Evolutionary conservation across 64 coral and sea anemone species (phyloP).

Genomic region (Stichodactyla helianthus): DNA sequence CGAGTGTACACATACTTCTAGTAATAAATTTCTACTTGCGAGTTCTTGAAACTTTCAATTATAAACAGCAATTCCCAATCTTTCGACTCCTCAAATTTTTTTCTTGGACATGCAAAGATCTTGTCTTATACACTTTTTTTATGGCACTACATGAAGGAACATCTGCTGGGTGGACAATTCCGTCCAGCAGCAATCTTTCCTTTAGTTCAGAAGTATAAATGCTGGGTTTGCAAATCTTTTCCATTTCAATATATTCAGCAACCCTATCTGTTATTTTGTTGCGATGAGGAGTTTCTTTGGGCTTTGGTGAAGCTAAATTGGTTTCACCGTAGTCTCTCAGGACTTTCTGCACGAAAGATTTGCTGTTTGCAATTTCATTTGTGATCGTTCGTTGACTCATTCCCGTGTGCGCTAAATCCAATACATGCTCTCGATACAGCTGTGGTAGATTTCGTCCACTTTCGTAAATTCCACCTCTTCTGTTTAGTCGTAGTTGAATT

Average conservation of each 20-base stretch:
- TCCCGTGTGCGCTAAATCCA: slow-evolving; percentile 14
- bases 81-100: slow-evolving; percentile 2
- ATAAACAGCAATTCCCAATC: slow-evolving; percentile 41
- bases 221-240: background rate
- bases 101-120: background rate
- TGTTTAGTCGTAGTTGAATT: slow-evolving; percentile 12
- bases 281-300: background rate
- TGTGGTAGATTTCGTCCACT: slow-evolving; percentile 4
- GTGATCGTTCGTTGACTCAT: slow-evolving; percentile 1
- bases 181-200: background rate
- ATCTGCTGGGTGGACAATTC: too few relatives aligned
- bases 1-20: too few relatives aligned
- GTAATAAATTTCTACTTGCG: too few relatives aligned
- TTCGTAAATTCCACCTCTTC: slow-evolving; percentile 11
- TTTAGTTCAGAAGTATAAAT: background rate
- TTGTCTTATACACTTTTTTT: background rate
- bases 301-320: background rate
- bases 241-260: too few relatives aligned
- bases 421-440: slow-evolving; percentile 18
- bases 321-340: slow-evolving; percentile 22
- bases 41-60: slow-evolving; percentile 15
- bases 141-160: background rate
- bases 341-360: slow-evolving; percentile 15
- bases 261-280: too few relatives aligned
- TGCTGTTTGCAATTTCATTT: slow-evolving; percentile 23